Percentiles rank a stretch among this genome's conserved stretches.
These are phyloP conservation scores for Lycaena phlaeas DNA, from an alignment of 2,888 invertebrate genomes.

Conservation along the genomic window DNA sequence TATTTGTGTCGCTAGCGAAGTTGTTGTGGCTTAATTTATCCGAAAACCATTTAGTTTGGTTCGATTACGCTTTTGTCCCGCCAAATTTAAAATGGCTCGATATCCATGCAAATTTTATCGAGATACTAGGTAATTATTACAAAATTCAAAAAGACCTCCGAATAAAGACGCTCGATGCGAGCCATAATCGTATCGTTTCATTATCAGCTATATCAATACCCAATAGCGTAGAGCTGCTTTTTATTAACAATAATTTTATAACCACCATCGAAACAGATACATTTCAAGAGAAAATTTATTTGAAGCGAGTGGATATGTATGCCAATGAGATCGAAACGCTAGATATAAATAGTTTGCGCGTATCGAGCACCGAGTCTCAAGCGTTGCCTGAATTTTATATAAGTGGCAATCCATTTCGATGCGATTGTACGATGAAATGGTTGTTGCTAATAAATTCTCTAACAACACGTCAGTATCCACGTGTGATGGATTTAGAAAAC, in stretches of 20 bases:
- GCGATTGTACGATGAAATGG: conserved; percentile 98
- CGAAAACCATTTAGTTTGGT: conserved; percentile 93
- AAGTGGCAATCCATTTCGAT: conserved; percentile 93
- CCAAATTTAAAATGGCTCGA: conserved; percentile 91
- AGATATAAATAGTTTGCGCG: conserved; percentile 84
- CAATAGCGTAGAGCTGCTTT: conserved; percentile 87
- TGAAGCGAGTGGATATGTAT: conserved; percentile 91
- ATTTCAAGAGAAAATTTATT: conserved; percentile 85
- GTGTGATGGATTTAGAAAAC: conserved; percentile 89
- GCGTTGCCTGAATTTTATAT: conserved; percentile 90
- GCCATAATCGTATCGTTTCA: conserved; percentile 88
- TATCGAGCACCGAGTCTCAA: conserved; percentile 79
- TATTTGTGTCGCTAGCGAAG: conserved; percentile 87
- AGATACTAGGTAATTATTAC: conserved; percentile 89
- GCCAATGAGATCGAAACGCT: conserved; percentile 88
- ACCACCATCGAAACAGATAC: conserved; percentile 85
- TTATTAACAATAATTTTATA: conserved; percentile 92
- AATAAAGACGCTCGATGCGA: conserved; percentile 89
- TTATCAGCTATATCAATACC: conserved; percentile 87
- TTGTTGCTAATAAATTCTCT: conserved; percentile 89
- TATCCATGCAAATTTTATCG: conserved; percentile 91
- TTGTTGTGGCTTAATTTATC: conserved; percentile 91
- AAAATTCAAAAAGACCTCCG: conserved; percentile 85
- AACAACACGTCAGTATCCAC: conserved; percentile 85
- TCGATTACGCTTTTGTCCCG: conserved; percentile 93